Evolutionary conservation across 1,140 invertebrate species (phyloP).

Genomic region (Nasonia longicornis): DNA sequence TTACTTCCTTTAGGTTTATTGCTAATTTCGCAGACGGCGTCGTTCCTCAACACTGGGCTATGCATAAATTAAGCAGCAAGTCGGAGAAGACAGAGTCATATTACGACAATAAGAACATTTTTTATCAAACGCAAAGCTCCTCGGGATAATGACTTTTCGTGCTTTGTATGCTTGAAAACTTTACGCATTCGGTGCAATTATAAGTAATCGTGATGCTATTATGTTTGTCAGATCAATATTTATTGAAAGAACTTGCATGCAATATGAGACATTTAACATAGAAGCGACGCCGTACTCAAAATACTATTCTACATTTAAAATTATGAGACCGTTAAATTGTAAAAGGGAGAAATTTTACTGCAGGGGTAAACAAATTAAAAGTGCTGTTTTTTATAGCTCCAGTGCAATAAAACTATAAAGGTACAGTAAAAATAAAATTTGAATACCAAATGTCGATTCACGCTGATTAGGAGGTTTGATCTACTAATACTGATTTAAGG

Average conservation of each 20-base stretch:
- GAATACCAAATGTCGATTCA: slow-evolving; percentile 47
- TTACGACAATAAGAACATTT: slow-evolving; percentile 46
- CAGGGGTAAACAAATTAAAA: slow-evolving; percentile 37
- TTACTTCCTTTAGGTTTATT: slow-evolving; percentile 46
- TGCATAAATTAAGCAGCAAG: slow-evolving; percentile 44
- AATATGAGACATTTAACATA: not conserved
- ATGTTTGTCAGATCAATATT: too few species aligned
- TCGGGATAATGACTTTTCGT: slow-evolving; percentile 43
- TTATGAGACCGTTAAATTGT: slow-evolving; percentile 22
- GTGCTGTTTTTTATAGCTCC: slow-evolving; percentile 6
- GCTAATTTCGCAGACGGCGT: slow-evolving; percentile 45
- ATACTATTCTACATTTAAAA: not conserved
- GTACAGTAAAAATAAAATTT: slow-evolving; percentile 41
- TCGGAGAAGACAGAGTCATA: slow-evolving; percentile 17
- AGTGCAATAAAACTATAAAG: slow-evolving; percentile 32
- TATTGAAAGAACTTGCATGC: too few species aligned
- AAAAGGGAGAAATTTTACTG: not conserved
- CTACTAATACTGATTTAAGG: slow-evolving; percentile 48
- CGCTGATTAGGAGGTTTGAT: slow-evolving; percentile 48
- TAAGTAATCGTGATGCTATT: not conserved
- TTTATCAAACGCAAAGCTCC: slow-evolving; percentile 36
- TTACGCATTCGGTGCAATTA: not conserved
- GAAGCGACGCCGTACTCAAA: not conserved
- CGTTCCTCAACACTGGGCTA: slow-evolving; percentile 43
- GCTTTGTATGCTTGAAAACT: slow-evolving; percentile 36